Percentiles rank a stretch among this genome's conserved stretches.
These are phyloP conservation scores for Platyura marginata DNA, from an alignment of 1,140 invertebrate genomes.

Conservation along the genomic window DNA sequence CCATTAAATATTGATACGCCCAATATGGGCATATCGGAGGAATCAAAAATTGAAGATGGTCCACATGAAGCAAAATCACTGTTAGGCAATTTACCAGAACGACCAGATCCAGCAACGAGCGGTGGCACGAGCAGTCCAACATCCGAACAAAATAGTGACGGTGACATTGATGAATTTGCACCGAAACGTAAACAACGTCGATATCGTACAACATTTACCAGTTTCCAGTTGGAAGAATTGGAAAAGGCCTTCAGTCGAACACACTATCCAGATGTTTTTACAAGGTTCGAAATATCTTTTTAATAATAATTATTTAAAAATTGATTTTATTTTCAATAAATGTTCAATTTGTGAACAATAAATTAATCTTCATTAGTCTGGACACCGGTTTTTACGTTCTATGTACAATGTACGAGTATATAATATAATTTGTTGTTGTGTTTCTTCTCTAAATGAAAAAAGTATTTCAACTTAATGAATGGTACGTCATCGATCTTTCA, in stretches of 20 bases:
- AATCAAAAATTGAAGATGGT: slow-evolving; percentile 31
- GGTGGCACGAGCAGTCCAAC: slow-evolving; percentile 29
- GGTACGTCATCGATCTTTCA: too few species aligned
- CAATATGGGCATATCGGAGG: slow-evolving; percentile 39
- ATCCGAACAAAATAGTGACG: slow-evolving; percentile 49
- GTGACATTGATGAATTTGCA: slow-evolving; percentile 58
- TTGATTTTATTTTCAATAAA: not conserved
- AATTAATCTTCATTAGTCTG: too few species aligned
- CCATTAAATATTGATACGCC: slow-evolving; percentile 5
- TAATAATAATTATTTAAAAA: not conserved
- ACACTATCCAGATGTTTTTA: slow-evolving; percentile 97
- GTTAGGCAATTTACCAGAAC: slow-evolving; percentile 9
- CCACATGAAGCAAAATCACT: slow-evolving; percentile 28
- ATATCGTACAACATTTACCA: slow-evolving; percentile 88
- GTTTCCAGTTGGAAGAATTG: slow-evolving; percentile 87
- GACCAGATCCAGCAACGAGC: slow-evolving; percentile 8
- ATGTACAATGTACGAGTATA: too few species aligned
- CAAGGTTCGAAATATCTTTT: slow-evolving; percentile 44
- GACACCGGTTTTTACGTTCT: too few species aligned
- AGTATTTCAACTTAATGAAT: too few species aligned
- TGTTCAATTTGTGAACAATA: too few species aligned
- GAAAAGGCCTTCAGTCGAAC: slow-evolving; percentile 95
- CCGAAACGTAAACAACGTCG: slow-evolving; percentile 81
- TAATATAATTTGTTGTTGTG: too few species aligned
- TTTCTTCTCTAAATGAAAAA: too few species aligned